These are phyloP conservation scores for Sarcophaga variegata DNA, from an alignment of 2,888 invertebrate genomes.

Conservation along the genomic window DNA sequence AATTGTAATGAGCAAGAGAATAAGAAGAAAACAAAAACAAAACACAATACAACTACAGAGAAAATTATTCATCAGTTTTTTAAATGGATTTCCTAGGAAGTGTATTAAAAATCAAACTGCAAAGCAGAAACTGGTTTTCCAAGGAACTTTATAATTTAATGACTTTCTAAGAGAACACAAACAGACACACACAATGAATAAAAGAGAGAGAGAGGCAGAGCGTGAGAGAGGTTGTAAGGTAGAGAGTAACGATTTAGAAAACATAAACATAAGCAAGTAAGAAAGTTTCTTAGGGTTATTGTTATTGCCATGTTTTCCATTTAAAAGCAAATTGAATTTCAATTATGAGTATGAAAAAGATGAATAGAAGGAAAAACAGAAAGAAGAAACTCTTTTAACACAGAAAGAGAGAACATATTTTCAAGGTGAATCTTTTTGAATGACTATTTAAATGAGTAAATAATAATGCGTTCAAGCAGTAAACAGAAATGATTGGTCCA, in stretches of 20 bases:
- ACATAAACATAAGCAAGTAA: neutral
- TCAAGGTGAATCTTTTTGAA: too few species aligned
- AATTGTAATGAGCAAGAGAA: too few species aligned
- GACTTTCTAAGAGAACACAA: neutral
- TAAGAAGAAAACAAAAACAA: neutral
- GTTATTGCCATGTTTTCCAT: neutral
- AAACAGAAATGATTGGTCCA: too few species aligned
- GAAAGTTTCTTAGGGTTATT: neutral
- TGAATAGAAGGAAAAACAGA: neutral
- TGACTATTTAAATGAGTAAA: too few species aligned
- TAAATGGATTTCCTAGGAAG: slow-evolving; percentile 10
- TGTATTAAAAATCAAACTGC: neutral
- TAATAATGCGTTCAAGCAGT: too few species aligned
- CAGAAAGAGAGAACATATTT: too few species aligned
- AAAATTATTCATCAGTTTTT: slow-evolving; percentile 5
- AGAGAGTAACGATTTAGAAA: neutral
- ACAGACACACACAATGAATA: neutral
- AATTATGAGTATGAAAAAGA: neutral
- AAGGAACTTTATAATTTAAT: slow-evolving; percentile 17
- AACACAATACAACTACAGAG: neutral
- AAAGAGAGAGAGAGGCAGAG: too few species aligned
- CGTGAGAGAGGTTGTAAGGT: too few species aligned
- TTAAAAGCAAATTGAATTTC: neutral
- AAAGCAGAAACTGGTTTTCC: neutral
- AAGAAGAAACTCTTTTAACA: neutral